Evolutionary conservation across 2,113 vertebrate species (phyloP).

Genomic region (Rhineura floridana): DNA sequence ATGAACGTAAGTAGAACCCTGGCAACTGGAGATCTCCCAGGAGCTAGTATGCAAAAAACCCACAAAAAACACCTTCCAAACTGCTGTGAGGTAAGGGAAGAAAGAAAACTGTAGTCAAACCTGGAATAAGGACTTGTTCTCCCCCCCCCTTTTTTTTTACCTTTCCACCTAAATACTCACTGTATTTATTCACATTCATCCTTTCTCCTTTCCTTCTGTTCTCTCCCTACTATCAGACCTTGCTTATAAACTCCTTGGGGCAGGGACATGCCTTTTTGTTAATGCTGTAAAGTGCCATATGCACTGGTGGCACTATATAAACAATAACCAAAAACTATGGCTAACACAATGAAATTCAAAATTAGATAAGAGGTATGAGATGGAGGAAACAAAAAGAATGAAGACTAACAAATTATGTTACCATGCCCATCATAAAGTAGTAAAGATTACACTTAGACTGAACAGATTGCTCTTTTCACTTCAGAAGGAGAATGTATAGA

Average conservation of each 20-base stretch:
- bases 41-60: neutral
- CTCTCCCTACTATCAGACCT: neutral
- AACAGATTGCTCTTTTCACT: neutral
- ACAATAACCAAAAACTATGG: too few relatives aligned
- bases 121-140: neutral
- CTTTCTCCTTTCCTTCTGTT: neutral
- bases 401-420: neutral
- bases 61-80: neutral
- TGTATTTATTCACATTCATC: neutral
- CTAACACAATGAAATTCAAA: neutral
- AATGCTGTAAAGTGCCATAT: too few relatives aligned
- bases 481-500: neutral
- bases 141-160: too few relatives aligned
- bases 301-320: too few relatives aligned
- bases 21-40: neutral
- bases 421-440: neutral
- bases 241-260: neutral
- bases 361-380: neutral
- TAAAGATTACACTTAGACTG: neutral
- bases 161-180: too few relatives aligned
- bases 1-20: too few relatives aligned
- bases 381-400: neutral
- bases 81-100: neutral
- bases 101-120: neutral
- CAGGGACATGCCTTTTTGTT: too few relatives aligned